Percentiles rank a stretch among this genome's conserved stretches.
phyloP scores from a whole-genome alignment of 2,888 invertebrate genomes.

The Lasioglossum oenotherae region DNA sequence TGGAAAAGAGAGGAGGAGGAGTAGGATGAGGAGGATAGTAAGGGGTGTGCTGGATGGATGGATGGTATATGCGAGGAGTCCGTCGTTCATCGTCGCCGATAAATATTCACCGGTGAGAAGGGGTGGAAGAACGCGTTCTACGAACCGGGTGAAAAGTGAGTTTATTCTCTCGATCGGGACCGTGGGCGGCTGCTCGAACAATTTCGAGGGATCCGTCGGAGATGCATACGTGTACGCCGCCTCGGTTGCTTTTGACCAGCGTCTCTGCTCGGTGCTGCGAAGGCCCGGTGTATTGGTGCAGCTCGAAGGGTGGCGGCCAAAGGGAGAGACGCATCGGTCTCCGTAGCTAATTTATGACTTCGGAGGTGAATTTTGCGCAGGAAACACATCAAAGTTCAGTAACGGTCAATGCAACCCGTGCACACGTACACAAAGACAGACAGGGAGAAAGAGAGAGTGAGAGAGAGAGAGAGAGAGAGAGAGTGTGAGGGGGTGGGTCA shows the following conservation, averaged over 20 bases:
- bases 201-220: slow-evolving; percentile 54
- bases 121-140: slow-evolving; percentile 34
- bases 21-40: neutral
- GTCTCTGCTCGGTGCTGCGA: slow-evolving; percentile 56
- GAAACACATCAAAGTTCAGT: slow-evolving; percentile 83
- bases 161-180: slow-evolving; percentile 44
- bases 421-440: slow-evolving; percentile 59
- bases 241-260: slow-evolving; percentile 67
- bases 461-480: slow-evolving; percentile 52
- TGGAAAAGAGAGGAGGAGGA: neutral
- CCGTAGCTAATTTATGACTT: slow-evolving; percentile 83
- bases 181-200: slow-evolving; percentile 50
- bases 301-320: slow-evolving; percentile 67
- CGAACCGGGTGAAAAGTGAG: slow-evolving; percentile 57
- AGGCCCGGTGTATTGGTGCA: slow-evolving; percentile 64
- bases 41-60: neutral
- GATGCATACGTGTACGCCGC: slow-evolving; percentile 40
- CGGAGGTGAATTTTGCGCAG: slow-evolving; percentile 80
- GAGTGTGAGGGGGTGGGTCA: slow-evolving; percentile 46
- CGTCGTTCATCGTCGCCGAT: slow-evolving; percentile 51
- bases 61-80: slow-evolving; percentile 23
- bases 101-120: slow-evolving; percentile 52
- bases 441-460: slow-evolving; percentile 42
- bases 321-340: slow-evolving; percentile 74
- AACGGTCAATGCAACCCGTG: slow-evolving; percentile 81